phyloP scores from a whole-genome alignment of 92 coral and sea anemone genomes.

The Actinostola sp. region DNA sequence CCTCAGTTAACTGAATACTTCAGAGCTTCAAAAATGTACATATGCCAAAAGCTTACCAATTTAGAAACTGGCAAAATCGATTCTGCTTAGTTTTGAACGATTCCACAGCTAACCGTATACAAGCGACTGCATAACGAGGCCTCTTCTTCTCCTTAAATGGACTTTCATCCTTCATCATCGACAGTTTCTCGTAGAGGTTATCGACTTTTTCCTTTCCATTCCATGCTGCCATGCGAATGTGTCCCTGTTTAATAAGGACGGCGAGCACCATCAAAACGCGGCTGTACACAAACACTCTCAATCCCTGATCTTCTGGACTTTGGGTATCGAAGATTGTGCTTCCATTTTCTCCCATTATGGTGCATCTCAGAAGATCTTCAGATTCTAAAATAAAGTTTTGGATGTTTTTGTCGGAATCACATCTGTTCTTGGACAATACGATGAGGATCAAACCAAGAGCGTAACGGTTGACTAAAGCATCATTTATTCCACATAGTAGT shows the following conservation, averaged over 20 bases:
- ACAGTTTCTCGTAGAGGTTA: not conserved
- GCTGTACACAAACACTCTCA: constrained; percentile 3
- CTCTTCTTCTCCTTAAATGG: constrained; percentile 1
- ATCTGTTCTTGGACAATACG: constrained; percentile 1
- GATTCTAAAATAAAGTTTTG: not conserved
- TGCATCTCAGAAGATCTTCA: not conserved
- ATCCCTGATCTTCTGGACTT: constrained; percentile 6
- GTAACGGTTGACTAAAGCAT: not conserved
- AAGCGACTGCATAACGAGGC: constrained; percentile 16
- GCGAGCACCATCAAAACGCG: constrained; percentile 8
- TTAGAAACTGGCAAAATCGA: not conserved
- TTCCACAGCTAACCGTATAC: not conserved
- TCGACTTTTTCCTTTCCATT: not conserved
- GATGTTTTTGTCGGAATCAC: constrained; percentile 4
- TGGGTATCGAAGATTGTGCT: not conserved
- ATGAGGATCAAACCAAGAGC: constrained; percentile 2
- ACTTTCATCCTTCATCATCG: not conserved
- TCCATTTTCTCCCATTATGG: constrained; percentile 5
- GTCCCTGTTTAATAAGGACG: constrained; percentile 1
- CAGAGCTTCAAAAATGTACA: too few relatives aligned
- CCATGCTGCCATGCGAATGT: not conserved
- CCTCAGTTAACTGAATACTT: not conserved
- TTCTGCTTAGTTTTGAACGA: not conserved
- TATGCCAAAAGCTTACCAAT: constrained; percentile 7
- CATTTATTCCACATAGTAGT: not conserved